Evolutionary conservation across 2,888 invertebrate genomes (phyloP).

Genomic region (Mesoligia furuncula): DNA sequence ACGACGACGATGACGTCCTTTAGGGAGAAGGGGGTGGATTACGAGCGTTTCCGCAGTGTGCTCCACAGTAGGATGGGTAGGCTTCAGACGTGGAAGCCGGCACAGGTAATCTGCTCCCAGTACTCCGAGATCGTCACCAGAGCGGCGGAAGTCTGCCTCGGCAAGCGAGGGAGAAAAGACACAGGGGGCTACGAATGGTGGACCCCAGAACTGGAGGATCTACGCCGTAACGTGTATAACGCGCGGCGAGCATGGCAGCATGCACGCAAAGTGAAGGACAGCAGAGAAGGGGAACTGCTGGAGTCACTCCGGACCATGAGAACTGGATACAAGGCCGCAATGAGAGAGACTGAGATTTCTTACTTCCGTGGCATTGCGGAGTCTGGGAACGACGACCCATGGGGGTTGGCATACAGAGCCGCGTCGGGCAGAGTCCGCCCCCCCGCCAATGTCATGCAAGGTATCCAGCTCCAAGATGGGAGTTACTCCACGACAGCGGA

Average conservation of each 20-base stretch:
- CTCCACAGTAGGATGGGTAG: constrained; percentile 1
- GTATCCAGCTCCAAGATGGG: constrained; percentile 14
- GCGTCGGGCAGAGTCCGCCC: constrained; percentile 57
- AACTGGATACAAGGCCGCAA: background rate
- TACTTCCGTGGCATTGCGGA: constrained; percentile 17
- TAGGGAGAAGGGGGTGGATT: constrained; percentile 25
- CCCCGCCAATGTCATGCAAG: constrained; percentile 57
- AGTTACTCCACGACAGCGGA: constrained; percentile 12
- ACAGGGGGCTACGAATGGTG: constrained; percentile 39
- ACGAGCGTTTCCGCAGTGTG: background rate
- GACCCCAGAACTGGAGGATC: constrained; percentile 20
- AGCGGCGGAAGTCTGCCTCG: background rate
- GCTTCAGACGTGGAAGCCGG: background rate
- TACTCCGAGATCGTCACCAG: background rate
- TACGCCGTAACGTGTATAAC: background rate
- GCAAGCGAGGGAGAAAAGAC: background rate
- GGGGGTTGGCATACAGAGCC: constrained; percentile 63
- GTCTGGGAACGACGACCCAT: constrained; percentile 35
- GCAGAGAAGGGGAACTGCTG: background rate
- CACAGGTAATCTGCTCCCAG: constrained; percentile 1
- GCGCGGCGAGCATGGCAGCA: constrained; percentile 17
- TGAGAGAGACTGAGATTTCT: background rate
- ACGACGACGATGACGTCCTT: background rate
- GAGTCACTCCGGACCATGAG: background rate
- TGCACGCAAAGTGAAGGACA: background rate